Percentiles rank a stretch among this genome's conserved stretches.
These are phyloP conservation scores for Ceuthmochares aereus DNA, from an alignment of 2,113 vertebrate genomes.

Conservation along the genomic window DNA sequence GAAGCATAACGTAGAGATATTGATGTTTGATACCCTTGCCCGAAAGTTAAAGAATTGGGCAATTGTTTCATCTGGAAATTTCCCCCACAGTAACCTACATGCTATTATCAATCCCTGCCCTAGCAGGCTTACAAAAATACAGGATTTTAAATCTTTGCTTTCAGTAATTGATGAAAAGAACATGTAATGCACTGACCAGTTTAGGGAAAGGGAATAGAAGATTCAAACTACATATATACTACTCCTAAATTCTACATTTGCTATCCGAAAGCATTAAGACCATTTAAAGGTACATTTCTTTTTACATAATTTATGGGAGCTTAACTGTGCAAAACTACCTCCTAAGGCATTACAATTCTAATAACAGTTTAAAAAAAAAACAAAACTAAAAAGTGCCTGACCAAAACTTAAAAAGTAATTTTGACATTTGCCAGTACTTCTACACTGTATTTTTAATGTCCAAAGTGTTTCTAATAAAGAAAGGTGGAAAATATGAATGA, in stretches of 20 bases:
- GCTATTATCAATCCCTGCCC: not conserved
- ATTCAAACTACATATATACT: not conserved
- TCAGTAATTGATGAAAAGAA: not conserved
- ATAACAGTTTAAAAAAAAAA: not conserved
- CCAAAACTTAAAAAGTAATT: not conserved
- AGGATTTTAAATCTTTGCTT: not conserved
- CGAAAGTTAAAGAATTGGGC: not conserved
- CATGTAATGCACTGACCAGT: not conserved
- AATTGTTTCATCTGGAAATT: not conserved
- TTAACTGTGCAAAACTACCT: not conserved
- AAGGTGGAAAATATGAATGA: not conserved
- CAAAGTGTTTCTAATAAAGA: not conserved
- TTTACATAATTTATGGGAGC: not conserved
- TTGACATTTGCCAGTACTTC: not conserved
- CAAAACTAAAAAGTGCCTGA: not conserved
- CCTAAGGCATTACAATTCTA: not conserved
- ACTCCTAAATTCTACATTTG: not conserved
- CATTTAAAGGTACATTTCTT: not conserved
- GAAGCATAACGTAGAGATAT: fast-evolving
- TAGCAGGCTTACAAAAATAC: not conserved
- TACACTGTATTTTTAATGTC: not conserved
- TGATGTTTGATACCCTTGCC: not conserved
- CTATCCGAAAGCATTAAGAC: not conserved
- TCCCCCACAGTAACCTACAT: not conserved
- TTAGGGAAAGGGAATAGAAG: not conserved